phyloP scores from a whole-genome alignment of 2,888 invertebrate species.

The Sphaerophoria taeniata region DNA sequence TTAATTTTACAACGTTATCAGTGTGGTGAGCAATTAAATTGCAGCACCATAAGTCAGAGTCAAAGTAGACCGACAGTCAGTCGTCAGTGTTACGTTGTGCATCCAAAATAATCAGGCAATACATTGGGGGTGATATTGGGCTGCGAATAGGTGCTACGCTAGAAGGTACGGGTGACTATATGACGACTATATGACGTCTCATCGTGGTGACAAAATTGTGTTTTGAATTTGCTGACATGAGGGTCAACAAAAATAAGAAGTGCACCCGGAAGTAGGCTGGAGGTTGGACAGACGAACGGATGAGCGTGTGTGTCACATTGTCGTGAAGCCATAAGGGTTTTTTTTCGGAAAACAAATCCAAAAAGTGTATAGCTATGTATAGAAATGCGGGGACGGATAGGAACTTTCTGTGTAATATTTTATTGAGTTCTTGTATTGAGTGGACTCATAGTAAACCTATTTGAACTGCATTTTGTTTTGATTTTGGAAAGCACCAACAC shows the following conservation, averaged over 20 bases:
- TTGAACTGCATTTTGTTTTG: too few species aligned
- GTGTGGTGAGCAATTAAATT: conserved; percentile 71
- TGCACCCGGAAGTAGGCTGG: conserved; percentile 18
- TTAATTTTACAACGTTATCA: conserved; percentile 69
- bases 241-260: conserved; percentile 42
- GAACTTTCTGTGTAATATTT: not conserved
- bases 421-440: too few species aligned
- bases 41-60: conserved; percentile 71
- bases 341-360: conserved; percentile 18
- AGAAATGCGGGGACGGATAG: too few species aligned
- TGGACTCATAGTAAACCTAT: too few species aligned
- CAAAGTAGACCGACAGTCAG: conserved; percentile 49
- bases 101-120: conserved; percentile 44
- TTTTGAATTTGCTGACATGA: conserved; percentile 21
- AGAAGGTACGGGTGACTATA: not conserved
- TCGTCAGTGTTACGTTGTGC: conserved; percentile 55
- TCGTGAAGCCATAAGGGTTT: conserved; percentile 35
- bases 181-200: not conserved
- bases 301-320: conserved; percentile 53
- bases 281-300: conserved; percentile 12
- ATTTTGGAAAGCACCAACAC: too few species aligned
- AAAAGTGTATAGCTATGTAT: too few species aligned
- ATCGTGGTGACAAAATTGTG: not conserved
- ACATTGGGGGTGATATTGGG: too few species aligned
- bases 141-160: not conserved